phyloP scores from a whole-genome alignment of 2,113 vertebrate species.

The Macquaria ambigua region DNA sequence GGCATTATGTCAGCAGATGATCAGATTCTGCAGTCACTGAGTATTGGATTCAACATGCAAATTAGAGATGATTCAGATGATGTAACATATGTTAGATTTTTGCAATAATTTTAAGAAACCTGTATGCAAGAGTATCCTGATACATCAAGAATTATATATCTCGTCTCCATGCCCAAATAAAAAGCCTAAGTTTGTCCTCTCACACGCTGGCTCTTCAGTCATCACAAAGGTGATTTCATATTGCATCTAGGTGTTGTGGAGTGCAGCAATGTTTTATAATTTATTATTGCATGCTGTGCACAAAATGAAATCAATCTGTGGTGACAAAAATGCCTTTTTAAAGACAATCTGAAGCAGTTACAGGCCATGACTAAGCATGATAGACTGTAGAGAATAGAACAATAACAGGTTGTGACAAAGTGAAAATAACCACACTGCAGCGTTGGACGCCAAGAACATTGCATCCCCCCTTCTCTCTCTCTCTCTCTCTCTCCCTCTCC shows the following conservation, averaged over 20 bases:
- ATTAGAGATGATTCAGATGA: conserved; percentile 30
- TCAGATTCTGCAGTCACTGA: not conserved
- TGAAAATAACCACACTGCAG: conserved; percentile 43
- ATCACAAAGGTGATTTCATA: not conserved
- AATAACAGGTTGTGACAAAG: conserved; percentile 34
- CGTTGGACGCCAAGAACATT: conserved; percentile 45
- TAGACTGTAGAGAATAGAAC: conserved; percentile 33
- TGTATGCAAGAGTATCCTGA: not conserved
- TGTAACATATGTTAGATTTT: conserved; percentile 32
- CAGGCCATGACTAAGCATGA: conserved; percentile 13
- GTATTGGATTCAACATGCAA: conserved; percentile 5
- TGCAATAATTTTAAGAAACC: conserved; percentile 10
- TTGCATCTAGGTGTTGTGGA: not conserved
- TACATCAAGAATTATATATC: not conserved
- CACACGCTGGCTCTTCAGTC: not conserved
- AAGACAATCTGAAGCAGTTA: not conserved
- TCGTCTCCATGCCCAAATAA: not conserved
- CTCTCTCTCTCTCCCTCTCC: not conserved
- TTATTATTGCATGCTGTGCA: not conserved
- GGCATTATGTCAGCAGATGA: conserved; percentile 22
- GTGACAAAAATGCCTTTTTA: not conserved
- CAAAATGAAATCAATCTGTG: not conserved
- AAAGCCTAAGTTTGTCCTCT: not conserved
- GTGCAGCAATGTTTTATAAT: not conserved
- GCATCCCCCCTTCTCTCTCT: conserved; percentile 17